These are phyloP conservation scores for Drosophila melanocephala DNA, from an alignment of 2,888 invertebrate genomes.

Conservation along the genomic window DNA sequence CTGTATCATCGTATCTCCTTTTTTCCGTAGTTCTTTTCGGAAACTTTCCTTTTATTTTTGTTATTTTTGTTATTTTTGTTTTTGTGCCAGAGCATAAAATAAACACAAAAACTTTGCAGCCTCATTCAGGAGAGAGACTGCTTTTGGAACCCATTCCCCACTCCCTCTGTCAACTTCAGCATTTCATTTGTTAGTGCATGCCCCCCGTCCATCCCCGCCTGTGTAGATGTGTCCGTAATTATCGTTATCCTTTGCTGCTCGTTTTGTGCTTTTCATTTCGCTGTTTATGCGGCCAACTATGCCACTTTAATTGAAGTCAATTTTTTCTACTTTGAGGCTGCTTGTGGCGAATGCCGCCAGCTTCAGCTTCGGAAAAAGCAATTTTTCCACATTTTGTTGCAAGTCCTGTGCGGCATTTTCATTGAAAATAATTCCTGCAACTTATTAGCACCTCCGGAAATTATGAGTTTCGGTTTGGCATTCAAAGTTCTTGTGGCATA, in stretches of 20 bases:
- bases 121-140: slow-evolving; percentile 59
- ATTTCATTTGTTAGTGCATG: slow-evolving; percentile 40
- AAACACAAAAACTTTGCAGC: slow-evolving; percentile 74
- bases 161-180: slow-evolving; percentile 37
- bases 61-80: slow-evolving; percentile 32
- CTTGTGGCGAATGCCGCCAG: slow-evolving; percentile 36
- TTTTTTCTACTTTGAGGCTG: slow-evolving; percentile 67
- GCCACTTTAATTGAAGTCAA: slow-evolving; percentile 79
- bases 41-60: slow-evolving; percentile 32
- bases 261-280: slow-evolving; percentile 76
- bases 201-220: not conserved
- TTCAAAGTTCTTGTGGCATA: slow-evolving; percentile 62
- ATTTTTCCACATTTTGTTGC: slow-evolving; percentile 38
- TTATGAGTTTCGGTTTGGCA: slow-evolving; percentile 71
- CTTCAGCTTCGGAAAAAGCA: not conserved
- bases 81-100: slow-evolving; percentile 58
- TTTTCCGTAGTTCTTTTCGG: slow-evolving; percentile 17
- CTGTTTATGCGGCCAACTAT: slow-evolving; percentile 76
- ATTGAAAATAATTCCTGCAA: slow-evolving; percentile 77
- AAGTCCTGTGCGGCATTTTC: slow-evolving; percentile 49
- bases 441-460: slow-evolving; percentile 81
- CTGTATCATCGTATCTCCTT: slow-evolving; percentile 38
- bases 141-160: slow-evolving; percentile 4
- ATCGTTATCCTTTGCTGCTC: slow-evolving; percentile 71
- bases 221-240: slow-evolving; percentile 60